A percentile compares a stretch with the other conserved stretches of the same genome.
These are phyloP conservation scores for Pampusana beccarii DNA, from an alignment of 2,113 vertebrate genomes.

Conservation along the genomic window DNA sequence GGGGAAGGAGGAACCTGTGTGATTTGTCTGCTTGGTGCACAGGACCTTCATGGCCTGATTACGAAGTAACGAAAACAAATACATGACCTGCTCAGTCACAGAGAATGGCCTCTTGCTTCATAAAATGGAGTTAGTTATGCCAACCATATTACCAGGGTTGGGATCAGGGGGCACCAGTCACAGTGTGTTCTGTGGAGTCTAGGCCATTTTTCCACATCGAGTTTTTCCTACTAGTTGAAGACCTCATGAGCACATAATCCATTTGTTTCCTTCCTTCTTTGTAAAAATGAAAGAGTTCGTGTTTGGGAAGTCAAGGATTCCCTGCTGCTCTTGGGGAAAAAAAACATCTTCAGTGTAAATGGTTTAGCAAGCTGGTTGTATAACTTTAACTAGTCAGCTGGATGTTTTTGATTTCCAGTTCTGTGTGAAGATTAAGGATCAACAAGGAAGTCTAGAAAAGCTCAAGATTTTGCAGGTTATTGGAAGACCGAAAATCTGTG, in stretches of 20 bases:
- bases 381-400: not conserved
- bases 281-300: not conserved
- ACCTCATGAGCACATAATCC: not conserved
- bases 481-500: not conserved
- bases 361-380: no score
- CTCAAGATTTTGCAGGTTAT: not conserved
- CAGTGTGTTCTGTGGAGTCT: rapidly evolving
- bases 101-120: not conserved
- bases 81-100: no score
- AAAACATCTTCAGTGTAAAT: not conserved
- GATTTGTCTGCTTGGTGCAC: no score
- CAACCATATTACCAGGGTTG: rapidly evolving
- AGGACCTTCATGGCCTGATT: no score
- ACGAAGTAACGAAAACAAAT: no score
- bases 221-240: not conserved
- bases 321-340: not conserved
- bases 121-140: no score
- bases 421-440: not conserved
- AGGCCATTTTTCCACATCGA: not conserved
- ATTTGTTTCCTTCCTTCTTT: not conserved
- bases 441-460: not conserved
- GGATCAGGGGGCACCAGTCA: no score
- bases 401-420: not conserved
- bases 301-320: not conserved
- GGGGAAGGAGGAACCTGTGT: not conserved